Base-by-base conservation (phyloP, 2,888 invertebrate species). In the Byasa hedistus region DNA sequence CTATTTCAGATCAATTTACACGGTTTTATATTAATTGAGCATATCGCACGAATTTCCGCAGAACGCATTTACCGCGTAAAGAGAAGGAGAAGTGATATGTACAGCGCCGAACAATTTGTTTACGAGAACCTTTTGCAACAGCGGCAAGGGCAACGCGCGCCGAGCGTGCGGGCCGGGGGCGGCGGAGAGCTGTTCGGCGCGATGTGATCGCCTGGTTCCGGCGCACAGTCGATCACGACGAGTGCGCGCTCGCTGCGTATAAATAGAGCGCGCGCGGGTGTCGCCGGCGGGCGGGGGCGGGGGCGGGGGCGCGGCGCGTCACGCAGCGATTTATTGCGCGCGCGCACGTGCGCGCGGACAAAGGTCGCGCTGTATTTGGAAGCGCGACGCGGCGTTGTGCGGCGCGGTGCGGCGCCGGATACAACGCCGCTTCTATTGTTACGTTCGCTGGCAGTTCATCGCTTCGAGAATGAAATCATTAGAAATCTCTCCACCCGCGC, bases 291-390 rank as follows among this genome's bases (percentile, higher is more conserved):
- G 48, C 48, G 51, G 44, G 58, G 22, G 51, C 51, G 48, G 60
- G 2, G 60, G 48, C 61, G 61, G 32, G 32, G 17, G 52, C 21
- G 75, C 77, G 70, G 68, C 69, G 58, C 66, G 71, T 72, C 70
- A 57, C 66, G 71, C 72, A 51, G 71, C 76, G 79, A 81, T 80
- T 80, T 79, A 81, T 79, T 68, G 73, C 73, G 72, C 72, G 74
- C 71, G 64, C 69, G 74, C 72, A 69, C 77, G 75, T 75, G 73
- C 74, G 75, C 48, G 2, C 48, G 48, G 48, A 48, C 48, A n/a
- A 48, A n/a, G 48, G 19, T n/a, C n/a, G 48, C 48, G 48, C 48
- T 48, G 32, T 32, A 32, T 32, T 32, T 32, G 32, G 32, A 32
- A 48, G 48, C 48, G 48, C 44, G 7, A 12, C 15, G 44, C 44